Base-by-base conservation (phyloP, 2,888 invertebrate species). In the Dicyrtomina minuta region DNA sequence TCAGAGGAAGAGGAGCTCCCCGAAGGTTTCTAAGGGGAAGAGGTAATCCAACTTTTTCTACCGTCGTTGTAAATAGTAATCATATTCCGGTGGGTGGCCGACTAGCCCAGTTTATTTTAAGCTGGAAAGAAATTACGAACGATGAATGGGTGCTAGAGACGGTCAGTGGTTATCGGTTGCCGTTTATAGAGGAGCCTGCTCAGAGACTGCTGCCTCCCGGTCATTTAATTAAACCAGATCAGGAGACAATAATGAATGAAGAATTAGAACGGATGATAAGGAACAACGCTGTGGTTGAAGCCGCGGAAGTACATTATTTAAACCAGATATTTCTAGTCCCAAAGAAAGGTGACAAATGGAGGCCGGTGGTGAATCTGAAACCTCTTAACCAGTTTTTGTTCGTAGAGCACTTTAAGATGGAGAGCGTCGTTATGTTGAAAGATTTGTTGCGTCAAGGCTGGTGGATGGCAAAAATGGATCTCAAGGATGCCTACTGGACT, bases 341-440 rank as follows among this genome's bases (percentile, higher is more conserved):
- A n/a, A 71, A 71, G 55, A 13, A 43, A 13, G 27, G 55, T 49
- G 70, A 67, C 13, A 49, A 17, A 8, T 49, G 1, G 17, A 55
- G 70, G 15, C 53, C 58, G 5, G 60, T 72, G 56, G 22, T 72
- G 15, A 70, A 70, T 64, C 22, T 70, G 13, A 72, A 72, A 58
- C 20, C 13, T 0, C 39, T 72, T 13, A 72, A 72, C 22, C 20
- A 24, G 51, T 72, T 39, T 59, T 22, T 70, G 3, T 13, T 26
- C 1, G 61, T 61, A 49, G 58, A 55, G 17, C 70, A 72, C 66
- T 72, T 67, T 58, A 72, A 72, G 43, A 62, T 72, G 67, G 72
- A 72, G 51, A 58, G 59, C 41, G 24, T 55, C 43, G n/a, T 53
- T 13, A 49, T 22, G n/a, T 66, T 66, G 0, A 39, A 49, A 13